Conservation (phyloP, 2,113 vertebrate genomes). For the Gulo gulo region DNA sequence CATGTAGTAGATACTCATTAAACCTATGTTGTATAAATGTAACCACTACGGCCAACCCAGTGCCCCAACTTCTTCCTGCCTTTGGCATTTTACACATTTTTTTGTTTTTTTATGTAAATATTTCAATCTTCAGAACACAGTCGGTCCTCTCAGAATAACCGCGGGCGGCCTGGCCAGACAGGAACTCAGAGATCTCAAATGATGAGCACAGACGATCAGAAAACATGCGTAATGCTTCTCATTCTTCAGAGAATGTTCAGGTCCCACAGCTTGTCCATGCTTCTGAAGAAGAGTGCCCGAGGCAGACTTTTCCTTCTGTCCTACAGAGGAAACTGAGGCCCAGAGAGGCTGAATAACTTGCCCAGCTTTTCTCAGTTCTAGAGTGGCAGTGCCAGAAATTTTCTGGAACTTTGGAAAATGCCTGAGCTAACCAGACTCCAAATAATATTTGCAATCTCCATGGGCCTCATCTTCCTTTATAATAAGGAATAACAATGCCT, state of each 20-base stretch:
- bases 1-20: neutral
- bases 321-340: neutral
- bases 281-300: neutral
- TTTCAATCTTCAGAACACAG: neutral
- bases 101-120: neutral
- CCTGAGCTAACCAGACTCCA: neutral
- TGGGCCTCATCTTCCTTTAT: neutral
- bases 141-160: neutral
- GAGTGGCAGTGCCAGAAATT: neutral
- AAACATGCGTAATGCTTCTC: neutral
- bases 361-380: neutral
- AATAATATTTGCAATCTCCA: neutral
- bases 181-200: neutral
- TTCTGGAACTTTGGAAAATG: neutral
- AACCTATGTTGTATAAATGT: neutral
- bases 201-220: neutral
- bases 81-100: neutral
- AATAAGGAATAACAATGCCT: neutral
- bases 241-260: neutral
- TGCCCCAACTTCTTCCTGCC: neutral
- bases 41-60: neutral
- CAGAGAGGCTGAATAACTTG: neutral
- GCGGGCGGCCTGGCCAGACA: neutral
- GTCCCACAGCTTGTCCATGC: neutral
- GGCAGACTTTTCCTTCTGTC: neutral